These are phyloP conservation scores for Rhinatrema bivittatum DNA, from an alignment of 2,797 vertebrate genomes.

Conservation along the genomic window DNA sequence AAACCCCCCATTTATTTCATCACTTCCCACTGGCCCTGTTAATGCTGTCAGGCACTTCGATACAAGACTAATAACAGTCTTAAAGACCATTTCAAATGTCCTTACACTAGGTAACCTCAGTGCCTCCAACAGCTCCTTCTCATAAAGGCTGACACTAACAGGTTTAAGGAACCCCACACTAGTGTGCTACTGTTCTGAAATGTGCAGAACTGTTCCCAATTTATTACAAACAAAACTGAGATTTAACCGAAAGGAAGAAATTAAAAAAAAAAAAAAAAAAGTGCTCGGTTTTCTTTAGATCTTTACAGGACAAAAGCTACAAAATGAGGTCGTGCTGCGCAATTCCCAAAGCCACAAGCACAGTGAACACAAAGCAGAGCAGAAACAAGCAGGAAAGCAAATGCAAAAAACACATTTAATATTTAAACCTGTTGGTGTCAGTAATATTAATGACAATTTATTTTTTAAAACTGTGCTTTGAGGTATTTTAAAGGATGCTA, in stretches of 20 bases:
- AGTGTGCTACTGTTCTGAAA: conserved; percentile 14
- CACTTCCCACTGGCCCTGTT: conserved; percentile 43
- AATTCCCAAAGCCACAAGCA: conserved; percentile 19
- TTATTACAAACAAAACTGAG: conserved; percentile 12
- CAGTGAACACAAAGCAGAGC: conserved; percentile 19
- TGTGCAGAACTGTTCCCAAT: conserved; percentile 23
- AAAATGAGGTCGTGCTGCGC: conserved; percentile 29
- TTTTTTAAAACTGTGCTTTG: conserved; percentile 54
- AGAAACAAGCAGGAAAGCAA: conserved; percentile 33
- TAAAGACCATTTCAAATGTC: conserved; percentile 26
- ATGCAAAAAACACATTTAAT: conserved; percentile 35
- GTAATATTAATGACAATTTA: conserved; percentile 43
- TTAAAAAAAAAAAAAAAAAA: too few relatives aligned
- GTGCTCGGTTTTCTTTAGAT: conserved; percentile 24
- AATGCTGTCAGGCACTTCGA: conserved; percentile 65
- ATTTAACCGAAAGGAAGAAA: conserved; percentile 37
- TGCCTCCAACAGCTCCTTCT: conserved; percentile 20
- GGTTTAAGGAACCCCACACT: conserved; percentile 28
- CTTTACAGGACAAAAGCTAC: conserved; percentile 45
- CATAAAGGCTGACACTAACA: conserved; percentile 21
- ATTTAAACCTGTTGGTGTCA: conserved; percentile 38
- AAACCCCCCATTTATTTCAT: conserved; percentile 36
- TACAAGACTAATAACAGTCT: conserved; percentile 52
- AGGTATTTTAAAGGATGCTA: conserved; percentile 72
- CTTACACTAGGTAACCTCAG: conserved; percentile 21